A percentile compares a stretch with the other conserved stretches of the same genome.
Conservation (phyloP, 2,113 vertebrate species). For the Stigmatopora nigra region DNA sequence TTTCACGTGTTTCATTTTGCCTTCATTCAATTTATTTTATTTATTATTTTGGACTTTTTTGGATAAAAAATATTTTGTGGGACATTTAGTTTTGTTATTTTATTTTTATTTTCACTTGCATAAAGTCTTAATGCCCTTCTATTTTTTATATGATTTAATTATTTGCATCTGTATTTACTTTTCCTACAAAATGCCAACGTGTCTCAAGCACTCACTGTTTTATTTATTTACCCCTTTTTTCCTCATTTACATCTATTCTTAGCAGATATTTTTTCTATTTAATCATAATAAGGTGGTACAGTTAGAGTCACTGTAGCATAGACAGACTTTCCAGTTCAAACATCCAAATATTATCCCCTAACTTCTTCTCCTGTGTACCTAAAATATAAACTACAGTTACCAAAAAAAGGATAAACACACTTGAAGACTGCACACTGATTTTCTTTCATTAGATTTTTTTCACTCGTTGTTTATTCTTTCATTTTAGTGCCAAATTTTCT, state of each 20-base stretch:
- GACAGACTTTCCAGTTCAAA: conserved; percentile 78
- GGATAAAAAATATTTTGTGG: conserved; percentile 2
- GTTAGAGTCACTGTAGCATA: conserved; percentile 72
- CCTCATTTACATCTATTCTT: conserved; percentile 34
- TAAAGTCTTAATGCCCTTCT: background rate
- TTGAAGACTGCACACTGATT: conserved; percentile 78
- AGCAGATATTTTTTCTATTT: conserved; percentile 46
- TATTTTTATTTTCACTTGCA: background rate
- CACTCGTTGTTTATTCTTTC: conserved; percentile 45
- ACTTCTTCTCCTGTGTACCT: conserved; percentile 48
- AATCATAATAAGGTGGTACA: conserved; percentile 70
- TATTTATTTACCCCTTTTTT: conserved; percentile 21
- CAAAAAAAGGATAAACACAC: conserved; percentile 64
- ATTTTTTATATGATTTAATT: background rate
- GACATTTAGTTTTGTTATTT: background rate
- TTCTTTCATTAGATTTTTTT: conserved; percentile 72
- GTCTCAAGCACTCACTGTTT: background rate
- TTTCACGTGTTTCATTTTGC: background rate
- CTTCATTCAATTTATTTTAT: background rate
- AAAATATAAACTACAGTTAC: conserved; percentile 57
- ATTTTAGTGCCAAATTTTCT: conserved; percentile 61
- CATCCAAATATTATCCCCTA: conserved; percentile 57
- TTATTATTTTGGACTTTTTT: background rate
- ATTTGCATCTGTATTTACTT: background rate
- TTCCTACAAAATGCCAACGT: background rate